Evolutionary conservation across 2,113 vertebrate genomes (phyloP).

Genomic region (Zosterops hypoxanthus): DNA sequence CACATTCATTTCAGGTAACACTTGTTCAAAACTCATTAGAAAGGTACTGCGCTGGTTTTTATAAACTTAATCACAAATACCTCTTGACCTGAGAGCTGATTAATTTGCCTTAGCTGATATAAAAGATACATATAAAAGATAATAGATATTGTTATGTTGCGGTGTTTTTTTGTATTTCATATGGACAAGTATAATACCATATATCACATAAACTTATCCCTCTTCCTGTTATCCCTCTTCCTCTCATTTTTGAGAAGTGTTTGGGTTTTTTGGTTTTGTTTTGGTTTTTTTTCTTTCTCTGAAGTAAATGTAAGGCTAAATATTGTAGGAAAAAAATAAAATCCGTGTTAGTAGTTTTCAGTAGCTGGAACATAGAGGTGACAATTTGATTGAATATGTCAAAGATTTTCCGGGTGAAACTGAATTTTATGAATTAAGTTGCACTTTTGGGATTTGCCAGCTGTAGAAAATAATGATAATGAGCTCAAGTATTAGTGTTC

Average conservation of each 20-base stretch:
- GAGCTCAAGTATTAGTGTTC: neutral
- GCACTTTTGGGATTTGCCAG: constrained; percentile 3
- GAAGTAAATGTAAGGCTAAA: neutral
- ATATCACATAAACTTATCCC: neutral
- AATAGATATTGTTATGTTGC: too few species aligned
- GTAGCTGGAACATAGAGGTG: neutral
- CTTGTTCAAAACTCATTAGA: neutral
- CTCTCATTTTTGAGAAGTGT: neutral
- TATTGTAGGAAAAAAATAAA: neutral
- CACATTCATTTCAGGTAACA: neutral
- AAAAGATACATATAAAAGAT: neutral
- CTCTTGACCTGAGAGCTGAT: neutral
- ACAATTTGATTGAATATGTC: neutral
- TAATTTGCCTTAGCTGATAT: neutral
- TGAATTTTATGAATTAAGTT: constrained; percentile 6
- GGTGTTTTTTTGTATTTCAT: neutral
- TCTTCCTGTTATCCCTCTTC: neutral
- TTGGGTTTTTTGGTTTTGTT: neutral
- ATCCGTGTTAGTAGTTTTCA: neutral
- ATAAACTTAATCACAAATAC: neutral
- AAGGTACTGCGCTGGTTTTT: neutral
- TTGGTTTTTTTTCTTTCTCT: neutral
- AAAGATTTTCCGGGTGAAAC: neutral
- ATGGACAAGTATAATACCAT: neutral
- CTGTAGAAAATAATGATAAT: constrained; percentile 21